Evolutionary conservation across 2,797 vertebrate genomes (phyloP).

Genomic region (Thunnus albacares): DNA sequence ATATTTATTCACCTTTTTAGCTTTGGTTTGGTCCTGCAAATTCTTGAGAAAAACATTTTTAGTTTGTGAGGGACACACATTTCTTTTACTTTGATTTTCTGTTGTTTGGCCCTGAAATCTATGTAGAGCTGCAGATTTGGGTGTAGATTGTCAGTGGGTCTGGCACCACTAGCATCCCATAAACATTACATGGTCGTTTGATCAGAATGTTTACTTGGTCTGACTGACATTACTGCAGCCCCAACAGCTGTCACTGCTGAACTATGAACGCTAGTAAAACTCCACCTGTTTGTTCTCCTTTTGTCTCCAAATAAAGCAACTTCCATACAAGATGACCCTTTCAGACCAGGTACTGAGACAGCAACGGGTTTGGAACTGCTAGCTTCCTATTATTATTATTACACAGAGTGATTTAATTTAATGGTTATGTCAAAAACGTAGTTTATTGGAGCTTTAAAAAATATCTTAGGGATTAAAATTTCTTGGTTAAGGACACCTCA

Average conservation of each 20-base stretch:
- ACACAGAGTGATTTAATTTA: neutral
- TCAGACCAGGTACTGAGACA: conserved; percentile 84
- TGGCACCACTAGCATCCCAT: neutral
- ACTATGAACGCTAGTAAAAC: conserved; percentile 75
- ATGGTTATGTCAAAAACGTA: neutral
- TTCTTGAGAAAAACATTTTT: neutral
- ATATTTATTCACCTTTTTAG: neutral
- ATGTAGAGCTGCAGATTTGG: neutral
- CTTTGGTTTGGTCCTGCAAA: neutral
- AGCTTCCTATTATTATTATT: neutral
- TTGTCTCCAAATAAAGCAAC: conserved; percentile 85
- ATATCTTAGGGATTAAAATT: neutral
- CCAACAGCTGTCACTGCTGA: conserved; percentile 39
- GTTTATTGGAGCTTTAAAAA: neutral
- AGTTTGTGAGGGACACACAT: neutral
- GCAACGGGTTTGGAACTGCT: conserved; percentile 5
- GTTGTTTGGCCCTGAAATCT: conserved; percentile 11
- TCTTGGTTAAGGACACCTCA: neutral
- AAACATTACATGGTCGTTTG: neutral
- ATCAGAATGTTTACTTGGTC: conserved; percentile 41
- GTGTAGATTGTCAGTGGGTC: conserved; percentile 6
- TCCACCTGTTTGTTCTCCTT: conserved; percentile 77
- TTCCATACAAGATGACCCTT: conserved; percentile 87
- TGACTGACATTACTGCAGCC: conserved; percentile 51
- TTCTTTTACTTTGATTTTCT: conserved; percentile 18